Base-by-base conservation (phyloP, 2,797 vertebrate genomes). In the Chloroceryle inda region DNA sequence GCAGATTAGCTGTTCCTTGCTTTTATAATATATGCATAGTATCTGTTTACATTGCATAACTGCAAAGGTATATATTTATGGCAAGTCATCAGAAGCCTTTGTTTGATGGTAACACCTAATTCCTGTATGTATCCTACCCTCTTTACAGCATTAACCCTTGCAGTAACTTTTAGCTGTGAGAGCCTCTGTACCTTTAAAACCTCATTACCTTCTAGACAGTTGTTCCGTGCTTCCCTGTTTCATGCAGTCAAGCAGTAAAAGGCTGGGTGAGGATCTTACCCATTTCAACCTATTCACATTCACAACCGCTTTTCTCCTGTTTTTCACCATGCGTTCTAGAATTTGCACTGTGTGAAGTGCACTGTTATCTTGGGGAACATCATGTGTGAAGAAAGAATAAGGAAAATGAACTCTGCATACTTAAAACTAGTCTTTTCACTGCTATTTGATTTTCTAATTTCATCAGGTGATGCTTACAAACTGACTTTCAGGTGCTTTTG, bases 401-500 rank as follows among this genome's bases (percentile, higher is more conserved):
- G 72, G 52, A 85, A 94, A 79, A 82, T 45, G n/a, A 62, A 69
- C 49, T 88, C 52, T 47, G 29, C 35, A 22, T 73, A 59, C 58
- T 66, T 91, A 53, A 74, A 63, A 37, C 50, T 91, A 74, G 49
- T 45, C 63, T 85, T 85, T 91, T 79, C 38, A 26, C 63, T 81
- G 52, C 55, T 22, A 42, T 88, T 74, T 88, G 40, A 59, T 77
- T 67, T 86, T 80, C 75, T 97, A 69, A 96, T 97, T 97, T 98
- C 97, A 98, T 98, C 98, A 97, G 98, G 97, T 98, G 97, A 98
- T 98, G 98, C 98, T 97, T 98, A 97, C 97, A 97, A 98, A 97
- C 97, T 97, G 97, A 98, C 95, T 98, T 98, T 95, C 97, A 98
- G 98, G 98, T 98, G 98, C 98, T 98, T 44, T 79, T 84, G 91